These are phyloP conservation scores for Notocelia uddmanniana DNA, from an alignment of 2,888 invertebrate species.

Conservation along the genomic window DNA sequence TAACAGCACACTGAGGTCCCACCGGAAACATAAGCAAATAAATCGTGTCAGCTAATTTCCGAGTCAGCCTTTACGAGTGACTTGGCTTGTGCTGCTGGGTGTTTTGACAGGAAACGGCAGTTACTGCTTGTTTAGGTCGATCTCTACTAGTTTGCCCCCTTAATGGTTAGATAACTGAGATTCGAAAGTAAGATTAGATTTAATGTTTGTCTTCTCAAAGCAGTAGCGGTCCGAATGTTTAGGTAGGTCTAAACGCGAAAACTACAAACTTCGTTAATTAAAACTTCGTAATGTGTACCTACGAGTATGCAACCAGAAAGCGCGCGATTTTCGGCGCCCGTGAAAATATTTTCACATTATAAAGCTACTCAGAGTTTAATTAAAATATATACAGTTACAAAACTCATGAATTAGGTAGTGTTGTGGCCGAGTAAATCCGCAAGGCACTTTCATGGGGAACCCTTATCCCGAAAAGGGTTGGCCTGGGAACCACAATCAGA, in stretches of 20 bases:
- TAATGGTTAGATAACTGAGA: slow-evolving; percentile 21
- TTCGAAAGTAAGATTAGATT: slow-evolving; percentile 9
- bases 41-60: slow-evolving; percentile 26
- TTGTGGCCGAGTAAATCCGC: slow-evolving; percentile 27
- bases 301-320: background rate
- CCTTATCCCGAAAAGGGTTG: slow-evolving; percentile 28
- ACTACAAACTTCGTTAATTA: slow-evolving; percentile 1
- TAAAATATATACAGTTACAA: slow-evolving; percentile 18
- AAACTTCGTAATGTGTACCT: background rate
- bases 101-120: slow-evolving; percentile 26
- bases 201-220: slow-evolving; percentile 10
- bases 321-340: background rate
- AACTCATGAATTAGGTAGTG: slow-evolving; percentile 23
- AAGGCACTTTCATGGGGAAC: slow-evolving; percentile 7
- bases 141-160: slow-evolving; percentile 24
- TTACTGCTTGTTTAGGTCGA: slow-evolving; percentile 32
- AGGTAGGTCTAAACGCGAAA: slow-evolving; percentile 3
- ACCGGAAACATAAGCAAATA: slow-evolving; percentile 28
- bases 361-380: slow-evolving; percentile 22
- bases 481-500: slow-evolving; percentile 24
- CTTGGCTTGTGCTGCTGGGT: slow-evolving; percentile 9
- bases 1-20: background rate
- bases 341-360: background rate
- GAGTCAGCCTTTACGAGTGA: slow-evolving; percentile 15
- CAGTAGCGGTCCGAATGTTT: background rate